A percentile compares a stretch with the other conserved stretches of the same genome.
phyloP scores from a whole-genome alignment of 2,888 invertebrate species.

The Barypeithes pellucidus region DNA sequence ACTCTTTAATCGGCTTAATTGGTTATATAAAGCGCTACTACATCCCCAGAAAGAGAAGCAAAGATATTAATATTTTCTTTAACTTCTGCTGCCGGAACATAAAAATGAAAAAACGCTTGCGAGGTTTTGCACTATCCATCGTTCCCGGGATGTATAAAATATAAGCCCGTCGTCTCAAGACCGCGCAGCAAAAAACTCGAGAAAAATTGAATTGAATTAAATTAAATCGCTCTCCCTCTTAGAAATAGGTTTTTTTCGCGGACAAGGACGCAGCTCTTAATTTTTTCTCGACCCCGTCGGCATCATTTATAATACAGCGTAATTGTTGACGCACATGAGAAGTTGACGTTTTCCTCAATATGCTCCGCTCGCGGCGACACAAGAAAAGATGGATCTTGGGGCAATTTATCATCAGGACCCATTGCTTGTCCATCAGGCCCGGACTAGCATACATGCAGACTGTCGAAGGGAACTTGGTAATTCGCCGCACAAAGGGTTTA shows the following conservation, averaged over 20 bases:
- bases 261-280: constrained; percentile 46
- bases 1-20: too few species aligned
- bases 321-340: constrained; percentile 53
- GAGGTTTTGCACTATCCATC: constrained; percentile 23
- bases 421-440: constrained; percentile 24
- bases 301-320: constrained; percentile 53
- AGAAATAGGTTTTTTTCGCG: constrained; percentile 31
- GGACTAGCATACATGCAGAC: neutral
- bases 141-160: constrained; percentile 23
- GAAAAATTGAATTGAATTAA: constrained; percentile 47
- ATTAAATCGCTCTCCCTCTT: constrained; percentile 37
- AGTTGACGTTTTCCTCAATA: constrained; percentile 55
- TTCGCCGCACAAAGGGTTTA: too few species aligned
- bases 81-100: constrained; percentile 13
- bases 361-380: constrained; percentile 43
- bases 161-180: constrained; percentile 28
- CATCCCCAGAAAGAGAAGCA: neutral
- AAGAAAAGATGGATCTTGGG: constrained; percentile 51
- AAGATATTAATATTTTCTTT: neutral
- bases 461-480: too few species aligned
- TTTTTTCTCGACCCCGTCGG: constrained; percentile 43
- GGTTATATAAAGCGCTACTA: neutral
- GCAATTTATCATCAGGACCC: constrained; percentile 50
- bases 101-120: constrained; percentile 18
- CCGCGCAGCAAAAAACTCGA: constrained; percentile 23